Conservation (phyloP, 35 echinoderm and acorn worm genomes). For the Heliocidaris erythrogramma region DNA sequence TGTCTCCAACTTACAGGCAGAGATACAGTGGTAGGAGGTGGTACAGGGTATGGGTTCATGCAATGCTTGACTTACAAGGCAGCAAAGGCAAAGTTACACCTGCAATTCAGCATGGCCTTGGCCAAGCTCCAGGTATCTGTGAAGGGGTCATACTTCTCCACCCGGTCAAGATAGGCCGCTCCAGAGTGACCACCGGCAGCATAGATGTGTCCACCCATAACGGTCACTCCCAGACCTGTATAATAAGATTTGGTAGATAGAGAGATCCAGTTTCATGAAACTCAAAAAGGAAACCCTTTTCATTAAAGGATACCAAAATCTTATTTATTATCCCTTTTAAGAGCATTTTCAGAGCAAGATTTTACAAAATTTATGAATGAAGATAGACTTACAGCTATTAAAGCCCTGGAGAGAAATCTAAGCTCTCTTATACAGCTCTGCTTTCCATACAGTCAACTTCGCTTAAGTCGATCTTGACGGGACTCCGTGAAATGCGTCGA, state of each 20-base stretch:
- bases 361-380: too few species aligned
- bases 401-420: too few species aligned
- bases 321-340: background rate
- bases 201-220: slow-evolving; percentile 81
- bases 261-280: background rate
- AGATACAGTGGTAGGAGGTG: too few species aligned
- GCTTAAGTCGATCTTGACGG: too few species aligned
- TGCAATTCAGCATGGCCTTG: slow-evolving; percentile 79
- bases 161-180: slow-evolving; percentile 81
- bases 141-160: slow-evolving; percentile 79
- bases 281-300: background rate
- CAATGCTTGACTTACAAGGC: slow-evolving; percentile 54
- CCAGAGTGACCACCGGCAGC: slow-evolving; percentile 95
- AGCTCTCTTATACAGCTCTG: too few species aligned
- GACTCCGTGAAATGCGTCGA: too few species aligned
- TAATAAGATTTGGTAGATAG: background rate
- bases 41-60: background rate
- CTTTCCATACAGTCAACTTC: too few species aligned
- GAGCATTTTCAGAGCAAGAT: background rate
- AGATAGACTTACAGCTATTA: too few species aligned
- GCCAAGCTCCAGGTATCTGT: slow-evolving; percentile 75
- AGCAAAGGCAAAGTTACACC: slow-evolving; percentile 95
- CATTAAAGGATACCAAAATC: background rate
- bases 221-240: slow-evolving; percentile 88
- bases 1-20: too few species aligned